Percentiles rank a stretch among this genome's conserved stretches.
phyloP scores from a whole-genome alignment of 2,797 vertebrate genomes.

The Thripadectes ignobilis region DNA sequence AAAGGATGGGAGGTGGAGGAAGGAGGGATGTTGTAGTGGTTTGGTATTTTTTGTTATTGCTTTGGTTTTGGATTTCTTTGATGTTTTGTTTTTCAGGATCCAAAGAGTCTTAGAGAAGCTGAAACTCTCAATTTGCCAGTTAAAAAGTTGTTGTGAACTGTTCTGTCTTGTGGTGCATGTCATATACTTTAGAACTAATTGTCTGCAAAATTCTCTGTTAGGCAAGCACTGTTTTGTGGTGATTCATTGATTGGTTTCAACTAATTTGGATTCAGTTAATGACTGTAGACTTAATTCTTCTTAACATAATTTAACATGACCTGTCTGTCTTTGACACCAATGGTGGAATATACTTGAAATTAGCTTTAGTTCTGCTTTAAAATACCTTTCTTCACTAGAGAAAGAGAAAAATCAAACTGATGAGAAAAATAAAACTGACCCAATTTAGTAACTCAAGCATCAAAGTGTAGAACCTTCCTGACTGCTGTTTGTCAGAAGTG shows the following conservation, averaged over 20 bases:
- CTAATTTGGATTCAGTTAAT: not conserved
- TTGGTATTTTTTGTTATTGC: not conserved
- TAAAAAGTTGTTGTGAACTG: not conserved
- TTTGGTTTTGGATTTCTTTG: not conserved
- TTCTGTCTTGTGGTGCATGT: not conserved
- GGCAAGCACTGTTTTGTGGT: not conserved
- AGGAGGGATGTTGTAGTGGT: not conserved
- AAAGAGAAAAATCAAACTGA: not conserved
- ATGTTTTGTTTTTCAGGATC: not conserved
- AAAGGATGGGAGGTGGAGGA: not conserved
- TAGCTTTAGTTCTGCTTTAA: not conserved
- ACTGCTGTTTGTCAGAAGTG: not conserved
- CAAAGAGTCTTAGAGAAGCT: not conserved
- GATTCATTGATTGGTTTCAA: not conserved
- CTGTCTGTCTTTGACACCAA: rapidly evolving
- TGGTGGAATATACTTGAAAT: not conserved
- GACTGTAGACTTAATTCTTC: not conserved
- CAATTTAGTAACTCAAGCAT: not conserved
- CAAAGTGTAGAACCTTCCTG: not conserved
- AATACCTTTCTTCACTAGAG: not conserved
- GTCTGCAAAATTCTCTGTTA: not conserved
- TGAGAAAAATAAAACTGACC: not conserved
- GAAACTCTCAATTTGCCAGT: not conserved
- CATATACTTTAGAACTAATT: not conserved
- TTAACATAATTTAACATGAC: not conserved